These are phyloP conservation scores for Caranx ignobilis DNA, from an alignment of 2,113 vertebrate species.

Conservation along the genomic window DNA sequence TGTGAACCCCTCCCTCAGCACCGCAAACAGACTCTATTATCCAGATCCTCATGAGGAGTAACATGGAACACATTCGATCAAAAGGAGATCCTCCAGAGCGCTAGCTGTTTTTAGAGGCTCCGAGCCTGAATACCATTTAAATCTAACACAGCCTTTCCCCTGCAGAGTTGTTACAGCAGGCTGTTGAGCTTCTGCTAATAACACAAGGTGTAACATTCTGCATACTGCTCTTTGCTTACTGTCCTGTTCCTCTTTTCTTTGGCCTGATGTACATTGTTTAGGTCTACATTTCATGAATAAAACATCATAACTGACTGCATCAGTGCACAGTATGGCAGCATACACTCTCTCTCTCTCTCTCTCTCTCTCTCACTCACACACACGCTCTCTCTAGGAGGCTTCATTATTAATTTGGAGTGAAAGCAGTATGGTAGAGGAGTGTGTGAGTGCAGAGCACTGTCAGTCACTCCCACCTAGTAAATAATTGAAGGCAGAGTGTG, in stretches of 20 bases:
- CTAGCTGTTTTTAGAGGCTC: conserved; percentile 17
- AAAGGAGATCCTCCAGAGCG: conserved; percentile 2
- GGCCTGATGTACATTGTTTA: conserved; percentile 9
- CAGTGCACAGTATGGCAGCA: conserved; percentile 15
- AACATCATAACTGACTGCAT: conserved; percentile 43
- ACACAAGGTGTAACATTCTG: not conserved
- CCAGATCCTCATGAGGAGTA: conserved; percentile 15
- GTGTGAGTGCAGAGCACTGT: conserved; percentile 12
- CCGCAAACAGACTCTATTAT: not conserved
- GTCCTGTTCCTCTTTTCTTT: not conserved
- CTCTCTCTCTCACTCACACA: not conserved
- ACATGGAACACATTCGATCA: conserved; percentile 14
- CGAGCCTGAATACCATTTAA: conserved; percentile 8
- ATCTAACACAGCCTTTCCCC: conserved; percentile 1
- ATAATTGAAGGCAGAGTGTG: conserved; percentile 63
- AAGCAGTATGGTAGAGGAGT: conserved; percentile 12
- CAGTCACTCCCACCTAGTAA: conserved; percentile 52
- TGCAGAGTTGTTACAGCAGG: not conserved
- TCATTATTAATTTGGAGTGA: conserved; percentile 66
- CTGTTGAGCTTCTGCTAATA: not conserved
- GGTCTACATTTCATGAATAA: conserved; percentile 46
- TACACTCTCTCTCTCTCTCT: not conserved
- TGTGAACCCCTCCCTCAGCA: not conserved
- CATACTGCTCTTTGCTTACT: not conserved
- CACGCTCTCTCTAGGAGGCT: not conserved